phyloP scores from a whole-genome alignment of 2,888 invertebrate genomes.

The Pseudoips prasinana region DNA sequence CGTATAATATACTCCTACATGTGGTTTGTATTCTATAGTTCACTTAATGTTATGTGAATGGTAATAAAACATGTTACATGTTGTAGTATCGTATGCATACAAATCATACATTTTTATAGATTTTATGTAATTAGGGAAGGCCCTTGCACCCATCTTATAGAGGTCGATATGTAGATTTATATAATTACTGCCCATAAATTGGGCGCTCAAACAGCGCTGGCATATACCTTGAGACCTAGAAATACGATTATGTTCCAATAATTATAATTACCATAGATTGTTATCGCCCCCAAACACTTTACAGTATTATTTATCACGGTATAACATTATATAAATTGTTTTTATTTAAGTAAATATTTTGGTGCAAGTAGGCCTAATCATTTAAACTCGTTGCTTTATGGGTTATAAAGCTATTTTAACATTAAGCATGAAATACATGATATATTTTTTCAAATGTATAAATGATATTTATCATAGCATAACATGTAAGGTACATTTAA shows the following conservation, averaged over 20 bases:
- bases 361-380: constrained; percentile 35
- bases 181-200: no score
- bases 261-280: no score
- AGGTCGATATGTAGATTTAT: no score
- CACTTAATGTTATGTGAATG: no score
- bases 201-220: no score
- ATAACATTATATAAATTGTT: no score
- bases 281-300: no score
- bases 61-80: no score
- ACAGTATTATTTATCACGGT: no score
- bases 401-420: constrained; percentile 16
- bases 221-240: no score
- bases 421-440: constrained; percentile 28
- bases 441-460: constrained; percentile 31
- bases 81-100: not conserved
- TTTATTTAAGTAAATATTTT: no score
- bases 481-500: constrained; percentile 11
- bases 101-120: constrained; percentile 5
- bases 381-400: constrained; percentile 17
- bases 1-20: not conserved
- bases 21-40: not conserved
- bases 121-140: constrained; percentile 15
- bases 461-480: constrained; percentile 22
- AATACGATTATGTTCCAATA: no score
- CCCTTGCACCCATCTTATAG: constrained; percentile 31